Conservation (phyloP, 2,113 vertebrate species). For the Tetraodon nigroviridis region DNA sequence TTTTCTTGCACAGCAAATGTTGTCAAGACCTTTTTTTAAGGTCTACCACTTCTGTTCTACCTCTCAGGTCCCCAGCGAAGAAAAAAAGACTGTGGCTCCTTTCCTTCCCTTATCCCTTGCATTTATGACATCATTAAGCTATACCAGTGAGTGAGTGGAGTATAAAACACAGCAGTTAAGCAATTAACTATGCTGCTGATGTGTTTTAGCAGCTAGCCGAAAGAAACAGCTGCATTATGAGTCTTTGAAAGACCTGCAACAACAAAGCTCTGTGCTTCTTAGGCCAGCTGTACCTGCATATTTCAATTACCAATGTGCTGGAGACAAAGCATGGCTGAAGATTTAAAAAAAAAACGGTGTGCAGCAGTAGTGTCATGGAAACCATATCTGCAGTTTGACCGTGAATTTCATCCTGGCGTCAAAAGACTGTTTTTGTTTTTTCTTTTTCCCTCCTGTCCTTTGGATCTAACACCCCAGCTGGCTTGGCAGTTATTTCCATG, state of each 20-base stretch:
- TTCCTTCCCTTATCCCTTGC: no score
- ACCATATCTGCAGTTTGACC: constrained; percentile 22
- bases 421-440: constrained; percentile 13
- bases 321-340: constrained; percentile 16
- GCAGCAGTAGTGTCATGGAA: constrained; percentile 16
- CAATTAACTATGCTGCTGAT: constrained; percentile 11
- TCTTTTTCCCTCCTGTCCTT: neutral
- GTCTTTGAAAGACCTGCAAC: constrained; percentile 18
- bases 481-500: no score
- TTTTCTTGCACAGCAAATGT: constrained; percentile 34
- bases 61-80: constrained; percentile 19
- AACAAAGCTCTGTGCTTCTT: constrained; percentile 36
- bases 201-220: constrained; percentile 15
- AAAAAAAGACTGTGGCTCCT: neutral
- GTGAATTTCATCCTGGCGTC: constrained; percentile 27
- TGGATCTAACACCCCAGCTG: no score
- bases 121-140: no score
- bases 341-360: constrained; percentile 15
- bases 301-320: constrained; percentile 18
- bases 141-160: neutral
- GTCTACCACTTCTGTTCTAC: constrained; percentile 46
- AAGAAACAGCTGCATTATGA: constrained; percentile 6
- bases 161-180: constrained; percentile 19
- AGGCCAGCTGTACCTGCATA: constrained; percentile 30
- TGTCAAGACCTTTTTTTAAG: constrained; percentile 21